phyloP scores from a whole-genome alignment of 2,797 vertebrate species.

The Pitangus sulphuratus region DNA sequence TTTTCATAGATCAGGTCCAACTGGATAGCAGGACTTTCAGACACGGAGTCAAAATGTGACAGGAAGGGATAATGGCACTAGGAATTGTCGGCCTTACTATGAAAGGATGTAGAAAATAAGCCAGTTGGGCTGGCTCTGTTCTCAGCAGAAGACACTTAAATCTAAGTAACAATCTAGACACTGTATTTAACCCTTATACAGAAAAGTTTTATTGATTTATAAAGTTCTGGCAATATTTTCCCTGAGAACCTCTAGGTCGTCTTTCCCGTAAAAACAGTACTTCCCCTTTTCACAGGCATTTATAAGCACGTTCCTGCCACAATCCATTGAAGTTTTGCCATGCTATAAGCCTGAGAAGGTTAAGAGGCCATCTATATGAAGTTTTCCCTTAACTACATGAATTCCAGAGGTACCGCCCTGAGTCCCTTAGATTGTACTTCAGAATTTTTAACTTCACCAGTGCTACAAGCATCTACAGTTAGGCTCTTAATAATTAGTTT shows the following conservation, averaged over 20 bases:
- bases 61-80: background rate
- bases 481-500: background rate
- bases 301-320: background rate
- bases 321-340: background rate
- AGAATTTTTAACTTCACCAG: background rate
- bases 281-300: background rate
- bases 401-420: background rate
- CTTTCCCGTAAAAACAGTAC: background rate
- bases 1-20: background rate
- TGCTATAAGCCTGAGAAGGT: background rate
- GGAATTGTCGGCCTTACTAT: background rate
- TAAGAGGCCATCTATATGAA: background rate
- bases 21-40: background rate
- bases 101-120: background rate
- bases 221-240: background rate
- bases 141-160: background rate
- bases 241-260: background rate
- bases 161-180: background rate
- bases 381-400: background rate
- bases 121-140: background rate
- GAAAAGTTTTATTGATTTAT: background rate
- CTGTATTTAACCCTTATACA: background rate
- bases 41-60: accelerated
- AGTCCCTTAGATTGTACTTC: background rate
- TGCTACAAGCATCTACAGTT: background rate